Base-by-base conservation (phyloP, 2,113 vertebrate genomes). In the Gnathonemus echidnorhynchus region DNA sequence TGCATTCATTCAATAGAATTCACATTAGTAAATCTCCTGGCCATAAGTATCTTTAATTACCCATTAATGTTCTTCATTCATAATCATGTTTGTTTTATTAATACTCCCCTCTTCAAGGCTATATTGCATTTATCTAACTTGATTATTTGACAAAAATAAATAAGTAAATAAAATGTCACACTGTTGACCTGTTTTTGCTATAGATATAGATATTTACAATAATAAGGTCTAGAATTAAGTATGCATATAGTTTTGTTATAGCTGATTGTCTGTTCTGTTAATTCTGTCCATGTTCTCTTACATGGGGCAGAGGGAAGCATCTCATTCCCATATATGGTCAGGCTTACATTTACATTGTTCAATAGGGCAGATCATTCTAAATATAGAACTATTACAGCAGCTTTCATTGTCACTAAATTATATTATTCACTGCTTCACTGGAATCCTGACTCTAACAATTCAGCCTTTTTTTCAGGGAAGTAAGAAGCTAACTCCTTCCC, bases 31-130 rank as follows among this genome's bases (percentile, higher is more conserved):
- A 24, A 31, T 80, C 87, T 87, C 42, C 45, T 39, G 58, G 62
- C 88, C 49, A 83, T 53, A 53, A 77, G 62, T 53, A 84, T 56
- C 27, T 89, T 89, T 89, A 52, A 80, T 89, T 74, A 89, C 70
- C 66, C 48, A 24, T 50, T 50, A 83, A 83, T 89, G 70, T 45
- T 89, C 48, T 31, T 24, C 27, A 19, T 21, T 80, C 77, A 85
- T 89, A 80, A 39, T 88, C 39, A 45, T 62, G 48, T 89, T 77
- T 74, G 56, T 87, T 35, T 77, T 39, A 27, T 45, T 87, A 13
- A 10, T 24, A 49, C 70, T 35, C 13, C 52, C 50, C 24, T 62
- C 19, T 88, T 62, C 31, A 13, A 88, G 10, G 87, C 19, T 3
- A 35, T 87, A 50, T 24, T 56, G 31, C 4, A 56, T 88, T 88